Base-by-base conservation (phyloP, 1,140 invertebrate species). In the Pseudomyrmex cubaensis region DNA sequence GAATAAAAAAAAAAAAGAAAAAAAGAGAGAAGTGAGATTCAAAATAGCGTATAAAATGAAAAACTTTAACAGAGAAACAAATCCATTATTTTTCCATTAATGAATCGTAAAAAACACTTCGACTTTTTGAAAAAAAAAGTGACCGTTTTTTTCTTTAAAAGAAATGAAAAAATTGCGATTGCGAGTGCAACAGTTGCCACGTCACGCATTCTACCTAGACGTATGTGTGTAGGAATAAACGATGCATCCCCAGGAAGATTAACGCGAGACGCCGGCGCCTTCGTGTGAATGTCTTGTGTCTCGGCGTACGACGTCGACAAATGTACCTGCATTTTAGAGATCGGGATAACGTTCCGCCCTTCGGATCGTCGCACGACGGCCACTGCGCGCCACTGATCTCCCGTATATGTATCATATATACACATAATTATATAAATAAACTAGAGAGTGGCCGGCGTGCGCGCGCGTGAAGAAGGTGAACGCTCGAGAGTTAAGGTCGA, bases 371-470 rank as follows among this genome's bases (percentile, higher is more conserved):
- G 87, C 84, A 54, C 73, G 85, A 48, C 72, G 85, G 84, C 74
- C 85, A 84, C 61, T 73, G 70, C 82, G 85, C 85, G 83, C 84
- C 85, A 91, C 85, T 91, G 91, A 91, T 91, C 91, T 91, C 91
- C 72, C 85, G 22, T 84, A 82, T 89, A 85, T 90, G 87, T 87
- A 88, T 78, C 69, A 88, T 90, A 85, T 50, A 22, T 85, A 87
- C 59, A 78, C 62, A 78, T 73, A 72, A 64, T 74, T 57, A 73
- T 84, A 69, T 72, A 84, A 69, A 69, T 72, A 84, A 69, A 66
- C 35, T 77, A 89, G 67, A 87, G 66, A 52, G 85, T 88, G 87
- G 86, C 84, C 84, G 83, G 70, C 87, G 85, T 67, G 86, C 83
- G 70, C 76, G 61, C 56, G 56, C 63, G 57, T 57, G 70, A 67